phyloP scores from a whole-genome alignment of 1,140 invertebrate species.

The Drosophila arawakana region DNA sequence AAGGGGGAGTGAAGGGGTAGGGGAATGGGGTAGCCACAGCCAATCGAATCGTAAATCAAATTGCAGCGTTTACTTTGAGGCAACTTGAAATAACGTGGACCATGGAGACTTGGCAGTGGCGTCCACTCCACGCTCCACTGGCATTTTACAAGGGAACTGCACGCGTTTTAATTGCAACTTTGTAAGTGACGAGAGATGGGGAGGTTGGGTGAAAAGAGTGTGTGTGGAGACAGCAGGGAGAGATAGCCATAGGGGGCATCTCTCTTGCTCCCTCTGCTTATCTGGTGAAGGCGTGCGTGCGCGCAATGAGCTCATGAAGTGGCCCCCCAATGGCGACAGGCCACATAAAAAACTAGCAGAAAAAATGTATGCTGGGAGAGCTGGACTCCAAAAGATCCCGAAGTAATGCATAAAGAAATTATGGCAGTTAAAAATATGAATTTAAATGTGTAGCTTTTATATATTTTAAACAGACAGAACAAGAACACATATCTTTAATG shows the following conservation, averaged over 20 bases:
- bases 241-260: not conserved
- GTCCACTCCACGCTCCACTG: slow-evolving; percentile 57
- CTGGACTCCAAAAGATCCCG: not conserved
- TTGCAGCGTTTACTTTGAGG: slow-evolving; percentile 49
- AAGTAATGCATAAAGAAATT: too few species aligned
- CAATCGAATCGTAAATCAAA: slow-evolving; percentile 58
- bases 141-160: slow-evolving; percentile 46
- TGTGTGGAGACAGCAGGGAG: not conserved
- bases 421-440: too few species aligned
- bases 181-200: not conserved
- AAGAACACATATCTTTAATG: too few species aligned
- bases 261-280: not conserved
- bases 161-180: slow-evolving; percentile 59
- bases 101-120: slow-evolving; percentile 34
- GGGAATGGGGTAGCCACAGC: slow-evolving; percentile 6
- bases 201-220: not conserved
- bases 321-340: slow-evolving; percentile 46
- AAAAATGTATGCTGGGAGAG: not conserved
- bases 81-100: slow-evolving; percentile 35
- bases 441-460: too few species aligned
- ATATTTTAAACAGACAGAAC: too few species aligned
- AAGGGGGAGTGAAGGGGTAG: not conserved
- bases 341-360: slow-evolving; percentile 28
- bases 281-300: slow-evolving; percentile 47
- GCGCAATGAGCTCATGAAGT: slow-evolving; percentile 48